A percentile compares a stretch with the other conserved stretches of the same genome.
These are phyloP conservation scores for Folsomia candida DNA, from an alignment of 2,888 invertebrate species.

Conservation along the genomic window DNA sequence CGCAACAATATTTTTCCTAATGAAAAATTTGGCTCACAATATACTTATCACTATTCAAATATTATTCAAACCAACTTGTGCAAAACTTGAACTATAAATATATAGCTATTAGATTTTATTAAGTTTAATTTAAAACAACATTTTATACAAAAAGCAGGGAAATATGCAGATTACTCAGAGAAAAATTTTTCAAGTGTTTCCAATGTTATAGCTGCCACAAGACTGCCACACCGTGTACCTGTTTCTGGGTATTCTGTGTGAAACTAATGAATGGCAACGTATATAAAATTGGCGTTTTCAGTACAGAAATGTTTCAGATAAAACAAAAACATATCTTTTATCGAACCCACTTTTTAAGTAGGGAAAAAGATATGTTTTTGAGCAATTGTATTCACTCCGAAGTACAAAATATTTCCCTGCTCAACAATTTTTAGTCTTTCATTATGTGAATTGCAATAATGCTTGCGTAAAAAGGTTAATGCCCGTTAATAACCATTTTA, in stretches of 20 bases:
- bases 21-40: conserved; percentile 2
- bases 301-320: no score
- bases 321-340: neutral
- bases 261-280: conserved; percentile 20
- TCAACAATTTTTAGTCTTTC: conserved; percentile 50
- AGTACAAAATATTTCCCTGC: conserved; percentile 47
- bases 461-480: conserved; percentile 25
- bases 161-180: conserved; percentile 40
- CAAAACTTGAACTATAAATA: conserved; percentile 11
- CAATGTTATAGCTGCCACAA: conserved; percentile 24
- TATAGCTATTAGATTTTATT: conserved; percentile 10
- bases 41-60: neutral
- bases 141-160: conserved; percentile 47
- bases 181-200: conserved; percentile 27
- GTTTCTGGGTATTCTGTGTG: conserved; percentile 33
- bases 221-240: conserved; percentile 44
- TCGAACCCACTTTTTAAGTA: neutral
- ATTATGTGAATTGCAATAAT: conserved; percentile 32
- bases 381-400: conserved; percentile 11
- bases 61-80: neutral
- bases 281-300: neutral
- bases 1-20: conserved; percentile 5
- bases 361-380: neutral
- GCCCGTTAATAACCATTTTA: conserved; percentile 9
- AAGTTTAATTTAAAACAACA: conserved; percentile 27